These are phyloP conservation scores for Liolophura sinensis DNA, from an alignment of 1,140 invertebrate species.

Conservation along the genomic window DNA sequence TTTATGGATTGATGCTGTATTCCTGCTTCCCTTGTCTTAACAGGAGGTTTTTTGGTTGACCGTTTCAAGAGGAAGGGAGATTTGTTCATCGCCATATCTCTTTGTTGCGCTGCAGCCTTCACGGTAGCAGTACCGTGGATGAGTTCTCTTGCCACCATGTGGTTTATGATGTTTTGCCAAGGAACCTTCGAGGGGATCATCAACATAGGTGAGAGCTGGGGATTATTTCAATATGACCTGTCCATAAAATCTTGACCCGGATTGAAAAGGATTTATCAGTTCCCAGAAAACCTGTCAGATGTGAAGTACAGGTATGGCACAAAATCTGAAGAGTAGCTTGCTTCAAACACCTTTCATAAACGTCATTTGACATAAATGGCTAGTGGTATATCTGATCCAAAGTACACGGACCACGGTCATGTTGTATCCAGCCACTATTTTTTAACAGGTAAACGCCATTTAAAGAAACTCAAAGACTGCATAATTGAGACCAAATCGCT, in stretches of 20 bases:
- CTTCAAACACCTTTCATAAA: too few relatives aligned
- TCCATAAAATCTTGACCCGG: too few relatives aligned
- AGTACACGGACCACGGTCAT: background rate
- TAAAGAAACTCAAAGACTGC: too few relatives aligned
- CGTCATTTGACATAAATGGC: too few relatives aligned
- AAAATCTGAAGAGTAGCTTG: too few relatives aligned
- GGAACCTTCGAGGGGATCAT: conserved; percentile 9
- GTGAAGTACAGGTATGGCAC: too few relatives aligned
- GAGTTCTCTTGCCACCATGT: background rate
- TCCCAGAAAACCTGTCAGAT: too few relatives aligned
- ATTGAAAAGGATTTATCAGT: too few relatives aligned
- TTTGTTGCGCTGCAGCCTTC: conserved; percentile 11
- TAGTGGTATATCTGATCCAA: too few relatives aligned
- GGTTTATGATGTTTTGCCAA: conserved; percentile 15
- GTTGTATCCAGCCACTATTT: background rate
- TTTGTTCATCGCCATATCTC: conserved; percentile 26
- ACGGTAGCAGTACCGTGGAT: conserved; percentile 13
- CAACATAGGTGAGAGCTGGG: conserved; percentile 14
- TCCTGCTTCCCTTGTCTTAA: background rate
- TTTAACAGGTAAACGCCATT: background rate
- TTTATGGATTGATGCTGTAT: too few relatives aligned
- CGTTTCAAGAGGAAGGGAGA: conserved; percentile 20
- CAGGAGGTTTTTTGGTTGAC: conserved; percentile 28
- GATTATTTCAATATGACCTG: background rate
- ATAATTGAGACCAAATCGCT: too few relatives aligned